Conservation (phyloP, 2,113 vertebrate genomes). For the Tenrec ecaudatus region DNA sequence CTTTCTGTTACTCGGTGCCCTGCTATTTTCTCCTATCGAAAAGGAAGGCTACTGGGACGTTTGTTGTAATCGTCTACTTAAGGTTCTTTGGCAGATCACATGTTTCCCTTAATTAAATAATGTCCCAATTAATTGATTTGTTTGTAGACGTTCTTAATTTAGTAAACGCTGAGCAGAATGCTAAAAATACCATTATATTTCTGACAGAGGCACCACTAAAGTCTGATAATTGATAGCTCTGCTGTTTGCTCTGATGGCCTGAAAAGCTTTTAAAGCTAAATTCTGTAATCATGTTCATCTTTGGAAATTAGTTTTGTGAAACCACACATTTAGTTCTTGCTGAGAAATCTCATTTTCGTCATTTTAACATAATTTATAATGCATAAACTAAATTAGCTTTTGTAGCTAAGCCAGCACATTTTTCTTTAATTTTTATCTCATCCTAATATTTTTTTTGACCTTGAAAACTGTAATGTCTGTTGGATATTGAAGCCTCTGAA, state of each 20-base stretch:
- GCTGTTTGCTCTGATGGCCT: constrained; percentile 87
- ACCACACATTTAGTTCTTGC: constrained; percentile 88
- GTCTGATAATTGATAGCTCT: constrained; percentile 88
- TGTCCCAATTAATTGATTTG: constrained; percentile 87
- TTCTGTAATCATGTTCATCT: constrained; percentile 87
- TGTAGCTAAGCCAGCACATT: constrained; percentile 87
- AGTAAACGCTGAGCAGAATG: constrained; percentile 85
- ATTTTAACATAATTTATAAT: constrained; percentile 89
- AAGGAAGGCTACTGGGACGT: constrained; percentile 55
- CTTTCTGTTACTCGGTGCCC: neutral
- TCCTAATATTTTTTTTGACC: constrained; percentile 91
- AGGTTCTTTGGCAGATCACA: constrained; percentile 81
- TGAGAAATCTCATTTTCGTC: constrained; percentile 90
- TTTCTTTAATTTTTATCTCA: constrained; percentile 89
- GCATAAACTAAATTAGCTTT: constrained; percentile 89
- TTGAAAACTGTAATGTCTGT: constrained; percentile 89
- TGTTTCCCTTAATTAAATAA: constrained; percentile 88
- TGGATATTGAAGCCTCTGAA: constrained; percentile 89
- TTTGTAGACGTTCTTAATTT: constrained; percentile 89
- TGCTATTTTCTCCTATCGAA: constrained; percentile 25
- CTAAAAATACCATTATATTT: constrained; percentile 88
- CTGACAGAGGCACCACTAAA: constrained; percentile 84
- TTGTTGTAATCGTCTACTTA: constrained; percentile 81
- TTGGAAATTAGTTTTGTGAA: constrained; percentile 89
- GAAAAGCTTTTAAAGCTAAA: constrained; percentile 89